Percentiles rank a stretch among this genome's conserved stretches.
phyloP scores from a whole-genome alignment of 2,797 vertebrate genomes.

The Eidolon dupreanum region DNA sequence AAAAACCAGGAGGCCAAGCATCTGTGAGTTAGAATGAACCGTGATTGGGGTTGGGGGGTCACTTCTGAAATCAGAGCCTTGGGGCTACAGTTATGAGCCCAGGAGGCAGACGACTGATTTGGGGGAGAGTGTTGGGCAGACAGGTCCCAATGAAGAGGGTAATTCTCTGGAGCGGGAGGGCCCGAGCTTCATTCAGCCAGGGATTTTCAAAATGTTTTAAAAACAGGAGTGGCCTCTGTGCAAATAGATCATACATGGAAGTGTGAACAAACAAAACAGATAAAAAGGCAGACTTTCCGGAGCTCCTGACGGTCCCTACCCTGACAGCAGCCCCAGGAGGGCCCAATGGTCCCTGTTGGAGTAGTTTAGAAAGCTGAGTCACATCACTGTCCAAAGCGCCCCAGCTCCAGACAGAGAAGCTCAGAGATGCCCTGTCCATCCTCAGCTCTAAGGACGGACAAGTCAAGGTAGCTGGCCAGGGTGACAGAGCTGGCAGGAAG shows the following conservation, averaged over 20 bases:
- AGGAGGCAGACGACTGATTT: background rate
- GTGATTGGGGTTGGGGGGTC: background rate
- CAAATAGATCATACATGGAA: slow-evolving; percentile 4
- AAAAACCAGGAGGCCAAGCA: background rate
- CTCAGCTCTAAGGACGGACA: slow-evolving; percentile 39
- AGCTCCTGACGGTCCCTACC: background rate
- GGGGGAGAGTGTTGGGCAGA: background rate
- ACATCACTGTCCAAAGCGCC: background rate
- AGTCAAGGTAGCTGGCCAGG: background rate
- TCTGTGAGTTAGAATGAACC: background rate
- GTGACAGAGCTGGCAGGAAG: background rate
- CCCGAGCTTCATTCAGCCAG: background rate
- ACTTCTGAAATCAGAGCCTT: background rate
- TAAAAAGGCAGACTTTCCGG: slow-evolving; percentile 31
- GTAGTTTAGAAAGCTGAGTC: background rate
- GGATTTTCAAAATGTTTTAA: background rate
- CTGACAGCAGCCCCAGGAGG: background rate
- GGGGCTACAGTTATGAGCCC: background rate
- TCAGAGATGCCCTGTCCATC: slow-evolving; percentile 48
- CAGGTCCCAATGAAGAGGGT: background rate
- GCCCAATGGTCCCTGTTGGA: background rate
- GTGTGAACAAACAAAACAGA: background rate
- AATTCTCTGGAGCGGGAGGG: background rate
- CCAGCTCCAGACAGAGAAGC: slow-evolving; percentile 19
- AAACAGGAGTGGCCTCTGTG: slow-evolving; percentile 65